phyloP scores from a whole-genome alignment of 2,113 vertebrate species.

The Elephas maximus region DNA sequence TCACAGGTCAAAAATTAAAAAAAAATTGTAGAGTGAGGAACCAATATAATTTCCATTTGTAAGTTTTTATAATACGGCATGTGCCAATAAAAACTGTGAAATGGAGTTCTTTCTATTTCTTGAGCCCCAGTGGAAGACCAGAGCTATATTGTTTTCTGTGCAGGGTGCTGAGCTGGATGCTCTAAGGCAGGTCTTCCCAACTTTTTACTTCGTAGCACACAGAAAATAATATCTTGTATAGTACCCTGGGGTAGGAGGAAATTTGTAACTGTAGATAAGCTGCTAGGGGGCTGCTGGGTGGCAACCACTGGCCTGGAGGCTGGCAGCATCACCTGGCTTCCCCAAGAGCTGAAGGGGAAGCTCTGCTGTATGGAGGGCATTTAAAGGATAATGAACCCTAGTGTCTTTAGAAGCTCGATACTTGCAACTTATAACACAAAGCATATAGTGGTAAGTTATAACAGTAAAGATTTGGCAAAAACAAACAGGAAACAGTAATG shows the following conservation, averaged over 20 bases:
- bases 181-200: background rate
- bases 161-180: background rate
- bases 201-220: background rate
- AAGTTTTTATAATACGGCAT: conserved; percentile 15
- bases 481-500: too few relatives aligned
- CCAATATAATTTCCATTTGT: conserved; percentile 22
- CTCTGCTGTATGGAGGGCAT: background rate
- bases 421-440: background rate
- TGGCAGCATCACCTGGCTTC: background rate
- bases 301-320: background rate
- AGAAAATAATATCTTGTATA: background rate
- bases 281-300: background rate
- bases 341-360: background rate
- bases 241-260: background rate
- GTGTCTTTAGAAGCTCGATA: background rate
- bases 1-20: conserved; percentile 35
- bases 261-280: background rate
- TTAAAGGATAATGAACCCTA: background rate
- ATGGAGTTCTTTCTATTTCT: conserved; percentile 8
- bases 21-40: conserved; percentile 39
- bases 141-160: background rate
- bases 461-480: background rate
- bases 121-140: background rate
- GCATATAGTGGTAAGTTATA: background rate
- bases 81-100: conserved; percentile 12